Evolutionary conservation across 1,140 invertebrate genomes (phyloP).

Genomic region (Penaeus chinensis): DNA sequence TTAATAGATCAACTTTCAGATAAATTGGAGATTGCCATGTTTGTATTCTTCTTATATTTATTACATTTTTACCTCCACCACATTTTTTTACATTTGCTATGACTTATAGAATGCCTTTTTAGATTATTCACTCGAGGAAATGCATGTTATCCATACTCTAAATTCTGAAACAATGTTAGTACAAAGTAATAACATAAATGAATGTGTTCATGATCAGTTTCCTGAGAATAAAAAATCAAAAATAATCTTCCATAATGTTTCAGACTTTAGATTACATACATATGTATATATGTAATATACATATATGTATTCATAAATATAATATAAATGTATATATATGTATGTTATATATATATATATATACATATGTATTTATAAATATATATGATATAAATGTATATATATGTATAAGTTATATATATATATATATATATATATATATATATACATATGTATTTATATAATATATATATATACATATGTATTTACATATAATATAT

Average conservation of each 20-base stretch:
- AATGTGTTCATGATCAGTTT: not conserved
- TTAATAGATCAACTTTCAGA: not conserved
- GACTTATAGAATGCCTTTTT: too few relatives aligned
- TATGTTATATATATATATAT: conserved; percentile 14
- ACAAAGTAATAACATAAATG: too few relatives aligned
- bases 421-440: conserved; percentile 13
- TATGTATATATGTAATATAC: not conserved
- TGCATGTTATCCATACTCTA: not conserved
- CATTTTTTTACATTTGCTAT: too few relatives aligned
- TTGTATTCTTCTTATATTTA: too few relatives aligned
- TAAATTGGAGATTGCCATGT: too few relatives aligned
- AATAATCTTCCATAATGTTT: too few relatives aligned
- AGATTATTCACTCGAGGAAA: not conserved
- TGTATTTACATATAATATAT: conserved; percentile 18
- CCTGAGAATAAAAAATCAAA: too few relatives aligned
- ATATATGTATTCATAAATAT: not conserved
- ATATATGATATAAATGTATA: not conserved
- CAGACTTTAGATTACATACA: too few relatives aligned
- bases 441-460: not conserved
- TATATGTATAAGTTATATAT: too few relatives aligned
- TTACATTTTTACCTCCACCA: too few relatives aligned
- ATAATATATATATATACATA: not conserved
- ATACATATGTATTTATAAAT: not conserved
- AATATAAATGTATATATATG: not conserved
- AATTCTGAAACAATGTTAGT: too few relatives aligned